Conservation (phyloP, 2,888 invertebrate species). For the Drosophila lacicola region DNA sequence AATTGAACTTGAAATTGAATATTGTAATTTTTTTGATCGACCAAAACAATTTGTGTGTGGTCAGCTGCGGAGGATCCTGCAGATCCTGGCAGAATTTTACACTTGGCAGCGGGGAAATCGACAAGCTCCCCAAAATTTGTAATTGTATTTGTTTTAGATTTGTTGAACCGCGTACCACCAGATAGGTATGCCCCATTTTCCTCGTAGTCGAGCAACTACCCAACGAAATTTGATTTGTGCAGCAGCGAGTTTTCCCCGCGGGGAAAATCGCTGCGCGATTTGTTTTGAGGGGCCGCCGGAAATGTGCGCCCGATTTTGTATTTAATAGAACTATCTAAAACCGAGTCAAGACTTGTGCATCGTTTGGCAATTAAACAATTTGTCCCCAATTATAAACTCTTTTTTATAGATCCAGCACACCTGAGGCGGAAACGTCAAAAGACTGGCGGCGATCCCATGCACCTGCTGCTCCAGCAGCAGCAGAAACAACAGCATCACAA, state of each 20-base stretch:
- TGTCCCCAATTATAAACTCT: slow-evolving; percentile 67
- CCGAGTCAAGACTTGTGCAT: slow-evolving; percentile 32
- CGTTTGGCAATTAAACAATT: slow-evolving; percentile 32
- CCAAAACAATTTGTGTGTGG: background rate
- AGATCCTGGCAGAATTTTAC: slow-evolving; percentile 29
- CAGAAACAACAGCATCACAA: slow-evolving; percentile 76
- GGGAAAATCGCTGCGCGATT: slow-evolving; percentile 23
- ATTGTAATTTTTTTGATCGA: too few relatives aligned
- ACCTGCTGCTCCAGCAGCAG: slow-evolving; percentile 84
- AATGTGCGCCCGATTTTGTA: slow-evolving; percentile 46
- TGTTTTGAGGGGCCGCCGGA: slow-evolving; percentile 14
- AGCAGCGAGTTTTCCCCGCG: slow-evolving; percentile 23
- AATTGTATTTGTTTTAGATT: slow-evolving; percentile 56
- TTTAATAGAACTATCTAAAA: slow-evolving; percentile 56
- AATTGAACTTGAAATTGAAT: background rate
- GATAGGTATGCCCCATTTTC: slow-evolving; percentile 13
- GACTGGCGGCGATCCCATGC: slow-evolving; percentile 84
- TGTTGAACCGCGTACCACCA: slow-evolving; percentile 10
- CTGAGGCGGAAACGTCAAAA: slow-evolving; percentile 86
- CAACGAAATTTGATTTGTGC: slow-evolving; percentile 37
- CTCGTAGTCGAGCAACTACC: slow-evolving; percentile 12
- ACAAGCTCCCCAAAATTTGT: slow-evolving; percentile 36
- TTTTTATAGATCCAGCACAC: slow-evolving; percentile 87
- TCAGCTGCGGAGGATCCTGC: background rate
- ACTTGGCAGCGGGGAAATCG: slow-evolving; percentile 32